phyloP scores from a whole-genome alignment of 2,113 vertebrate genomes.

The Sylvicapra grimmia region DNA sequence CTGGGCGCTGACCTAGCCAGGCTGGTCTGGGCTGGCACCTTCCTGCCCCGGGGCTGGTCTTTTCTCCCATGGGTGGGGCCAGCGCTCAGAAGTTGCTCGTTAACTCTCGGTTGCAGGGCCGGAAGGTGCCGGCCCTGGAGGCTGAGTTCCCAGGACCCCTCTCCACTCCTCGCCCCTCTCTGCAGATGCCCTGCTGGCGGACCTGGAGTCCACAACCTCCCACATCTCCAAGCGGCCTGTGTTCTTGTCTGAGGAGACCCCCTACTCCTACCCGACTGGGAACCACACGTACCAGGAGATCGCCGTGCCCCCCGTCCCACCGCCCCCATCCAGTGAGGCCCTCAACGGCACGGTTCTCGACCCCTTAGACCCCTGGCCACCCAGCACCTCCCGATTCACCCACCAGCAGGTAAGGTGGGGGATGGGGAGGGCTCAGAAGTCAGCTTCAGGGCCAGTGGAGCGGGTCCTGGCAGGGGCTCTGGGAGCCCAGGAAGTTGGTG shows the following conservation, averaged over 20 bases:
- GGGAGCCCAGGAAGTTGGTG: not conserved
- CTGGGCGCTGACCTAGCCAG: not conserved
- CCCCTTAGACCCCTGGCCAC: slow-evolving; percentile 82
- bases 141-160: not conserved
- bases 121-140: not conserved
- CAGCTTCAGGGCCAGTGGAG: not conserved
- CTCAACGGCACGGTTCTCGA: slow-evolving; percentile 90
- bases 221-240: slow-evolving; percentile 95
- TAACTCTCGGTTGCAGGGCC: not conserved
- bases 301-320: slow-evolving; percentile 86
- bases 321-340: slow-evolving; percentile 89
- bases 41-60: not conserved
- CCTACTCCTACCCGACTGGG: slow-evolving; percentile 93
- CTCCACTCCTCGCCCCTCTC: not conserved
- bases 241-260: slow-evolving; percentile 91
- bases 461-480: too few relatives aligned
- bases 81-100: not conserved
- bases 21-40: not conserved
- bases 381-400: slow-evolving; percentile 76
- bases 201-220: slow-evolving; percentile 97
- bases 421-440: not conserved
- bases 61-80: slow-evolving; percentile 32
- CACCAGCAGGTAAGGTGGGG: slow-evolving; percentile 85
- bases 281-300: slow-evolving; percentile 91
- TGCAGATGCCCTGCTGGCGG: slow-evolving; percentile 93